phyloP scores from a whole-genome alignment of 2,888 invertebrate genomes.

The Ophonus ardosiacus region DNA sequence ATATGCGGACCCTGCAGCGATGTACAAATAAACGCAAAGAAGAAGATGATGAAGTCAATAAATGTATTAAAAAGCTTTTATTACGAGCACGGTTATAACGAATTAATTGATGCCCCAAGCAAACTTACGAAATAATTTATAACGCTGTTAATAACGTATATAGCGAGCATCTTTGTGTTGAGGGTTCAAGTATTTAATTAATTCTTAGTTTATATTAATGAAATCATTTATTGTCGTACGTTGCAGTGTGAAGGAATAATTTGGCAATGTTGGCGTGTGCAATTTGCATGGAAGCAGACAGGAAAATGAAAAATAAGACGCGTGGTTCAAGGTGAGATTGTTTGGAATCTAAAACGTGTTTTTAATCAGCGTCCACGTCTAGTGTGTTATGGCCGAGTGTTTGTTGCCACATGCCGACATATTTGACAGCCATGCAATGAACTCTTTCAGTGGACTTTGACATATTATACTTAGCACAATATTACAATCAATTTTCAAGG shows the following conservation, averaged over 20 bases:
- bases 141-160: too few species aligned
- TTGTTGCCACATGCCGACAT: slow-evolving; percentile 7
- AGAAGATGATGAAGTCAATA: too few species aligned
- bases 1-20: too few species aligned
- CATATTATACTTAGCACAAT: not conserved
- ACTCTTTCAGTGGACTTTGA: not conserved
- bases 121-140: too few species aligned
- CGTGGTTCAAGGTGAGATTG: slow-evolving; percentile 46
- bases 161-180: too few species aligned
- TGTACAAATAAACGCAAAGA: too few species aligned
- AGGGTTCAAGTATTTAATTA: too few species aligned
- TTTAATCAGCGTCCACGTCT: slow-evolving; percentile 47
- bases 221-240: not conserved
- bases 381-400: not conserved
- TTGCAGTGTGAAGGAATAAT: not conserved
- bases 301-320: slow-evolving; percentile 42
- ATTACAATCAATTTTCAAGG: too few species aligned
- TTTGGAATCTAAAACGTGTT: slow-evolving; percentile 53
- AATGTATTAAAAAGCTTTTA: too few species aligned
- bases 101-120: too few species aligned
- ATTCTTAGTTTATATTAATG: too few species aligned
- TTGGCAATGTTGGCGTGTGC: slow-evolving; percentile 47
- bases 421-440: slow-evolving; percentile 18
- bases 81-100: too few species aligned
- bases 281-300: slow-evolving; percentile 54